Percentiles rank a stretch among this genome's conserved stretches.
These are phyloP conservation scores for Intellagama lesueurii DNA, from an alignment of 2,797 vertebrate species.

Conservation along the genomic window DNA sequence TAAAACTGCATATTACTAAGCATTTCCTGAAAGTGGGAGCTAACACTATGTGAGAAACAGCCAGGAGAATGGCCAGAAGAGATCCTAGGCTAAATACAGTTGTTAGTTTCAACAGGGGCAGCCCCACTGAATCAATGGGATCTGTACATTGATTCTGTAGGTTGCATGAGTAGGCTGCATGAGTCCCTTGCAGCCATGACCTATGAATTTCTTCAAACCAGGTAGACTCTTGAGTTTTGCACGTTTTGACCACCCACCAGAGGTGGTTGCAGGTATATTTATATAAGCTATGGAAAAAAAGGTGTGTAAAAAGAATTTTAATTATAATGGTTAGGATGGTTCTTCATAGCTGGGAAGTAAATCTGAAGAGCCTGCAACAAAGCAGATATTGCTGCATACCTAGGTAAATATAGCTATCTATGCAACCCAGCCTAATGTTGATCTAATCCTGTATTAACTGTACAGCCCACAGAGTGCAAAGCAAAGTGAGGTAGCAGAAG, in stretches of 20 bases:
- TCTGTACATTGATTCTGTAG: too few relatives aligned
- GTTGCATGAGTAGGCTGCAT: too few relatives aligned
- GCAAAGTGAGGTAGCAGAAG: neutral
- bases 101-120: too few relatives aligned
- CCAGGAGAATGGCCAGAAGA: neutral
- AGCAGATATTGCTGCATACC: neutral
- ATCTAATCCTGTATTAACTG: conserved; percentile 20
- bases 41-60: too few relatives aligned
- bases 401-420: conserved; percentile 10
- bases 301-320: neutral
- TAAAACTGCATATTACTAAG: neutral
- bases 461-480: neutral
- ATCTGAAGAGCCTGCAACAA: neutral
- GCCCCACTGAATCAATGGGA: too few relatives aligned
- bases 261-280: neutral
- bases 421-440: conserved; percentile 1
- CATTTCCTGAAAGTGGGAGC: neutral
- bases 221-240: neutral
- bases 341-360: neutral
- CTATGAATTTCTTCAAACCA: neutral
- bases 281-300: neutral
- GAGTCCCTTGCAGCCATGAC: too few relatives aligned
- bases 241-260: neutral
- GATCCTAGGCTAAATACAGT: neutral
- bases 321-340: neutral